Evolutionary conservation across 2,888 invertebrate species (phyloP).

Genomic region (Acanthacorydalis orientalis): DNA sequence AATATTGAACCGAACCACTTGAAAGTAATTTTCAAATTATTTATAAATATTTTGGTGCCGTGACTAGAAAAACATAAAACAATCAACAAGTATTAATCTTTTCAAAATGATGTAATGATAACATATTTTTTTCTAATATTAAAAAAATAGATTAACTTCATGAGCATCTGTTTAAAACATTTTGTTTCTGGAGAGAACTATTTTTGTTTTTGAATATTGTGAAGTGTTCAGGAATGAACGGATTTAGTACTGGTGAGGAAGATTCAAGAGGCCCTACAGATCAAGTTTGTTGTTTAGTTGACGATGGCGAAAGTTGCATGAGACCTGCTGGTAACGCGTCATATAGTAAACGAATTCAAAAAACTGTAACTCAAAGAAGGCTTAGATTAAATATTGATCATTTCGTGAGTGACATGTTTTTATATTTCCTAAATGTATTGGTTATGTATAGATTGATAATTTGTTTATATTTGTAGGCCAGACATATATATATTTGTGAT

Average conservation of each 20-base stretch:
- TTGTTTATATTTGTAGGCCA: constrained; percentile 39
- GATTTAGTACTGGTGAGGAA: constrained; percentile 81
- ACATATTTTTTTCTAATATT: no score
- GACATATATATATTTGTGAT: constrained; percentile 94
- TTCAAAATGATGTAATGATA: no score
- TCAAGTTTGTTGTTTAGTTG: constrained; percentile 84
- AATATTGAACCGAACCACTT: background rate
- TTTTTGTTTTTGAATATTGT: background rate
- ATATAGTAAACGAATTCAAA: constrained; percentile 92
- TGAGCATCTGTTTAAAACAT: no score
- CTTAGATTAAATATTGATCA: constrained; percentile 77
- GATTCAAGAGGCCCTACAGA: constrained; percentile 77
- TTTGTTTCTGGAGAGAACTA: no score
- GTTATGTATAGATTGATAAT: constrained; percentile 1
- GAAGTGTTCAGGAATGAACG: constrained; percentile 47
- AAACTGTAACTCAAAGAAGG: constrained; percentile 80
- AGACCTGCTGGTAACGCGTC: constrained; percentile 87
- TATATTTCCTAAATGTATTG: constrained; percentile 1
- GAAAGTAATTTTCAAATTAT: no score
- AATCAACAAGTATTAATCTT: no score
- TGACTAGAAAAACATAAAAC: no score
- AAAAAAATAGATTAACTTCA: no score
- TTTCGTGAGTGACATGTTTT: constrained; percentile 32
- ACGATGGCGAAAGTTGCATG: constrained; percentile 72
- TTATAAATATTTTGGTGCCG: no score